These are phyloP conservation scores for Dolichomitus sp. DNA, from an alignment of 2,888 invertebrate species.

Conservation along the genomic window DNA sequence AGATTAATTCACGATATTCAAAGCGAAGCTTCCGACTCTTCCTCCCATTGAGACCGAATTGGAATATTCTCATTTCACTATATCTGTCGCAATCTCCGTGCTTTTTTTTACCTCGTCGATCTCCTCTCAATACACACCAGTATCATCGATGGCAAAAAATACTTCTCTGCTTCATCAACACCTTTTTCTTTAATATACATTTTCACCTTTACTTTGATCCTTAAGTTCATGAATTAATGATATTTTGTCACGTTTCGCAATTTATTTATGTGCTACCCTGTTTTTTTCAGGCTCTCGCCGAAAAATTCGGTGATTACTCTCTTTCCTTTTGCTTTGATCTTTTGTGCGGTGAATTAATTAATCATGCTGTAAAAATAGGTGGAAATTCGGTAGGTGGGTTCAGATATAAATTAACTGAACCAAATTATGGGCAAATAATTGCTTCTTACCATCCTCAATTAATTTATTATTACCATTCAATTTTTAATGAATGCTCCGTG, in stretches of 20 bases:
- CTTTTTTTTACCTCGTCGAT: conserved; percentile 11
- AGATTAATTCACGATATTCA: conserved; percentile 62
- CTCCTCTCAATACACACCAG: neutral
- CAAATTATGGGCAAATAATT: neutral
- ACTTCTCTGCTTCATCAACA: neutral
- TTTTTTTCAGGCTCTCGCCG: neutral
- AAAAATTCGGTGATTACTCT: neutral
- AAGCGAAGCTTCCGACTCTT: conserved; percentile 29
- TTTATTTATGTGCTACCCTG: neutral
- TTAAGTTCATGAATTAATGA: conserved; percentile 1
- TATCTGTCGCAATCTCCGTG: neutral
- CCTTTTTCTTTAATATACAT: neutral
- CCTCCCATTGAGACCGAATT: conserved; percentile 22
- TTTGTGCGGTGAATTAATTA: neutral
- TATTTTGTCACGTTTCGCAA: neutral
- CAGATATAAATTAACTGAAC: neutral
- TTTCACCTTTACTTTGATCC: neutral
- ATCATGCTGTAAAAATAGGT: neutral
- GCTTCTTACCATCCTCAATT: neutral
- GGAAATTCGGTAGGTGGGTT: neutral
- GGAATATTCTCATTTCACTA: conserved; percentile 49
- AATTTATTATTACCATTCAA: neutral
- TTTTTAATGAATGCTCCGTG: neutral
- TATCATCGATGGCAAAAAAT: neutral
- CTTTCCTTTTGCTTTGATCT: conserved; percentile 2